Percentiles rank a stretch among this genome's conserved stretches.
Evolutionary conservation across 2,113 vertebrate species (phyloP).

Genomic region (Irena cyanogastra): DNA sequence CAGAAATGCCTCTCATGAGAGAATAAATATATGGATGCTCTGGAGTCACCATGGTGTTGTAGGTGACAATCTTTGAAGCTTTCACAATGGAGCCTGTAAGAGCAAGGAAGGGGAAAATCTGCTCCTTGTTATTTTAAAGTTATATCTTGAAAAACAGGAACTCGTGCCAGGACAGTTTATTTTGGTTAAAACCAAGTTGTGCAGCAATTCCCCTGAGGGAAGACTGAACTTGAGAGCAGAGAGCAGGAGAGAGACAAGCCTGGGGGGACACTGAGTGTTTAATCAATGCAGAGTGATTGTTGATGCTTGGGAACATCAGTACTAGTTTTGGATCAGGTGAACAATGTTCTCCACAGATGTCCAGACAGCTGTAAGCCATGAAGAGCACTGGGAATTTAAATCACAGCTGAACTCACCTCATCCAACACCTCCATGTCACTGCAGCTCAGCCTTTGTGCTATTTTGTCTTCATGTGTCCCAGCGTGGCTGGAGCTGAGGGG

Average conservation of each 20-base stretch:
- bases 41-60: neutral
- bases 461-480: neutral
- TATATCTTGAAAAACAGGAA: constrained; percentile 13
- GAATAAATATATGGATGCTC: neutral
- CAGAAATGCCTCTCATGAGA: neutral
- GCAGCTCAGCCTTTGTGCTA: neutral
- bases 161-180: constrained; percentile 31
- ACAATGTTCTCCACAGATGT: neutral
- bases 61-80: constrained; percentile 28
- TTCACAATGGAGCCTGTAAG: neutral
- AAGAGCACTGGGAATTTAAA: neutral
- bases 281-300: neutral
- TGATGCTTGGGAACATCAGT: neutral
- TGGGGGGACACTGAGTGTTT: neutral
- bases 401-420: neutral
- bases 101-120: neutral
- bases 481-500: neutral
- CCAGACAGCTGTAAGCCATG: neutral
- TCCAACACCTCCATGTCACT: neutral
- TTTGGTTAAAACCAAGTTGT: constrained; percentile 39
- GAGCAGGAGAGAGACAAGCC: neutral
- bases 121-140: neutral
- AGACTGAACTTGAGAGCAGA: neutral
- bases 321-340: neutral
- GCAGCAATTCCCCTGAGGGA: neutral